phyloP scores from a whole-genome alignment of 2,113 vertebrate genomes.

The Naja naja region DNA sequence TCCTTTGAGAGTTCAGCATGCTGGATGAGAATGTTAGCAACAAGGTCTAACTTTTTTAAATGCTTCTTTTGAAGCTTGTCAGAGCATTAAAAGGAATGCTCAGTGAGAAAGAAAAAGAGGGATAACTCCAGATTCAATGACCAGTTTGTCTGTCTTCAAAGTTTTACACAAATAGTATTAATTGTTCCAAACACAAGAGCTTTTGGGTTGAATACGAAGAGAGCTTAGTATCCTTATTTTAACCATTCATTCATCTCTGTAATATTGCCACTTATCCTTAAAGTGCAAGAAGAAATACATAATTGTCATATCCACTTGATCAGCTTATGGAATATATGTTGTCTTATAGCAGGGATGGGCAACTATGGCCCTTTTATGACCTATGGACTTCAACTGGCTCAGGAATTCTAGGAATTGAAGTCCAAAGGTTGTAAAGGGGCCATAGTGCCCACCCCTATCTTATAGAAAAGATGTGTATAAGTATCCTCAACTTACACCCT shows the following conservation, averaged over 20 bases:
- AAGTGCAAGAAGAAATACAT: neutral
- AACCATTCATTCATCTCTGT: neutral
- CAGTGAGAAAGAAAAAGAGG: neutral
- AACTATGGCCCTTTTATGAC: neutral
- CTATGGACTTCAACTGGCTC: neutral
- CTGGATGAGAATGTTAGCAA: neutral
- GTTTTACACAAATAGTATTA: neutral
- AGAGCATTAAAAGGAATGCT: neutral
- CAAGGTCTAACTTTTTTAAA: neutral
- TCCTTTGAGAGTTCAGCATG: neutral
- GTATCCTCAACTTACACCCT: neutral
- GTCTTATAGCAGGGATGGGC: neutral
- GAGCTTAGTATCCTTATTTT: neutral
- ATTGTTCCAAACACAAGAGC: neutral
- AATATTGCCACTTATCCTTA: neutral
- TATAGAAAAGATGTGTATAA: neutral
- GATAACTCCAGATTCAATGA: neutral
- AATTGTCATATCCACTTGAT: neutral
- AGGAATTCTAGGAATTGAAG: neutral
- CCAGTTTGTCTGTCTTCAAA: neutral
- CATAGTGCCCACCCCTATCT: neutral
- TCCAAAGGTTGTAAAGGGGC: neutral
- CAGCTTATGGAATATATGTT: neutral
- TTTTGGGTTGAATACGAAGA: neutral
- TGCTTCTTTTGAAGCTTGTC: neutral